These are phyloP conservation scores for Indicator maculatus DNA, from an alignment of 2,113 vertebrate species.

Conservation along the genomic window DNA sequence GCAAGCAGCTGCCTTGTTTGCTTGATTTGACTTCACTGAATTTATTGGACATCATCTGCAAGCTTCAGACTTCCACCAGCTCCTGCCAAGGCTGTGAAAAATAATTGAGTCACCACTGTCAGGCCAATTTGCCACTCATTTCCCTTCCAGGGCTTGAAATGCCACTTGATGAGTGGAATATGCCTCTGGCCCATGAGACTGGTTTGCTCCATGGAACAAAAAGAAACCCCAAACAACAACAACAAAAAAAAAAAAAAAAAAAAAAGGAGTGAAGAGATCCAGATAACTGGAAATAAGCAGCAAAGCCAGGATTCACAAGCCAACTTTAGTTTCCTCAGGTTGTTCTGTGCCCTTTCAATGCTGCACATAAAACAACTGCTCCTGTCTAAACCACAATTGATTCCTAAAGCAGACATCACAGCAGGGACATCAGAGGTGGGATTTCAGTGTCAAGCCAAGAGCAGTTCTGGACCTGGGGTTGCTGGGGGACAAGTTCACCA, in stretches of 20 bases:
- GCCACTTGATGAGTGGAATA: not conserved
- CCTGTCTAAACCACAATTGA: not conserved
- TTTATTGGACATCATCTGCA: not conserved
- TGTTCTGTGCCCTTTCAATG: not conserved
- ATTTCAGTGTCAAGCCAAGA: too few species aligned
- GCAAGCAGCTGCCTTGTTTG: not conserved
- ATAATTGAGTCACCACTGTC: not conserved
- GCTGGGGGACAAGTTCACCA: too few species aligned
- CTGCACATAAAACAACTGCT: not conserved
- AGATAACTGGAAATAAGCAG: not conserved
- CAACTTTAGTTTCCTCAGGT: not conserved
- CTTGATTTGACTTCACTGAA: not conserved
- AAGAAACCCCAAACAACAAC: too few species aligned
- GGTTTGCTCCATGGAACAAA: not conserved
- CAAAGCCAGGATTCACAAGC: rapidly evolving
- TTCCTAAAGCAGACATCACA: not conserved
- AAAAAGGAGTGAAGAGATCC: not conserved
- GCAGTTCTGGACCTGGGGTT: not conserved
- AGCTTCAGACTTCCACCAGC: not conserved
- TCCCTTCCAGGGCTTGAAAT: not conserved
- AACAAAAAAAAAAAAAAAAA: too few species aligned
- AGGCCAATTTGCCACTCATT: not conserved
- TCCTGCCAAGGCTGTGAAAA: conserved; percentile 21
- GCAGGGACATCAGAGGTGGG: not conserved
- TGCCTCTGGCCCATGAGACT: not conserved